Conservation (phyloP, 2,888 invertebrate genomes). For the Lochmaea capreae region DNA sequence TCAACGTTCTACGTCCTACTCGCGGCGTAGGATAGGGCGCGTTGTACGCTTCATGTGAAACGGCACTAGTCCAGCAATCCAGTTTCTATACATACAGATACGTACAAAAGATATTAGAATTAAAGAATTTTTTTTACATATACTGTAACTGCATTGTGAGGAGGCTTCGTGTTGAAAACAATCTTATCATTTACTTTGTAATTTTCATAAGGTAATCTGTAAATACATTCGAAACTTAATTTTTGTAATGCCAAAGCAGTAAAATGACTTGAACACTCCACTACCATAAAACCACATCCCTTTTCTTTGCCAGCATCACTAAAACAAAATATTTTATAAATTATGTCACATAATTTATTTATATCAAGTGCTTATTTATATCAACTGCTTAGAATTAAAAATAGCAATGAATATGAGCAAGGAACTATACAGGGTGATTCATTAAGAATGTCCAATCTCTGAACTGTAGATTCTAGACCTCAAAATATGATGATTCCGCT, state of each 20-base stretch:
- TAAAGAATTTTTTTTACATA: slow-evolving; percentile 49
- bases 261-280: slow-evolving; percentile 81
- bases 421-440: no score
- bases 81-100: not conserved
- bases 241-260: slow-evolving; percentile 80
- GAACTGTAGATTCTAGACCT: no score
- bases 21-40: no score
- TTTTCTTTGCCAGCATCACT: slow-evolving; percentile 70
- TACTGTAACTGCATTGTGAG: slow-evolving; percentile 57
- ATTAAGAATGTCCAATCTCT: no score
- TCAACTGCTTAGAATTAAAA: no score
- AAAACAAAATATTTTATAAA: slow-evolving; percentile 58
- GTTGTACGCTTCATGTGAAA: no score
- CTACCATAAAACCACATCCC: slow-evolving; percentile 72
- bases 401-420: no score
- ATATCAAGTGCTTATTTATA: no score
- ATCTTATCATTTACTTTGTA: slow-evolving; percentile 73
- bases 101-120: not conserved
- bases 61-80: not conserved
- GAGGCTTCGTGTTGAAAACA: slow-evolving; percentile 73
- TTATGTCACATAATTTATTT: not conserved
- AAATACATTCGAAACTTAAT: slow-evolving; percentile 77
- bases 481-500: no score
- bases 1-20: no score
- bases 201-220: slow-evolving; percentile 74